These are phyloP conservation scores for Triops longicaudatus DNA, from an alignment of 1,140 invertebrate genomes.

Conservation along the genomic window DNA sequence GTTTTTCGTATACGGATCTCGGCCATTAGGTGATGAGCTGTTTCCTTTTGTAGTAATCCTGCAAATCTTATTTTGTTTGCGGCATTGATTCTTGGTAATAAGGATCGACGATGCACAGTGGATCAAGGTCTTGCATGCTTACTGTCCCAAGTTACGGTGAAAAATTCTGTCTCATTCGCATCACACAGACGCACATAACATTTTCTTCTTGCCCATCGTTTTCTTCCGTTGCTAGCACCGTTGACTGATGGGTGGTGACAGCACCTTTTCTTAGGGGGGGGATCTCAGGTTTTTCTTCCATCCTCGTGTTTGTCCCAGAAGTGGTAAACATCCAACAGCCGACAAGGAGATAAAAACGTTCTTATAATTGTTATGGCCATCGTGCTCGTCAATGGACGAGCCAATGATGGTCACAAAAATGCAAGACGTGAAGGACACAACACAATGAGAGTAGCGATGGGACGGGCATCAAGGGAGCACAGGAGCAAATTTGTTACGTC, in stretches of 20 bases:
- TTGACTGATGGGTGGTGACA: conserved; percentile 8
- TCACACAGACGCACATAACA: not conserved
- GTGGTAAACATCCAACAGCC: conserved; percentile 6
- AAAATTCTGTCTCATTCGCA: not conserved
- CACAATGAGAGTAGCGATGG: not conserved
- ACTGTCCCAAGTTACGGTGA: not conserved
- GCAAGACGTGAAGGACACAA: conserved; percentile 5
- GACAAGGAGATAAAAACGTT: conserved; percentile 5
- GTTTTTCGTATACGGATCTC: conserved; percentile 7
- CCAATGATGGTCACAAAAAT: conserved; percentile 8
- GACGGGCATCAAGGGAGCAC: conserved; percentile 13
- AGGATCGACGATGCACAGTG: conserved; percentile 9
- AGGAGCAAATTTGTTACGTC: conserved; percentile 15
- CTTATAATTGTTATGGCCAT: not conserved
- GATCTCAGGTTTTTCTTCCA: not conserved
- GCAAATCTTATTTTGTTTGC: conserved; percentile 5
- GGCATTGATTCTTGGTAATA: not conserved
- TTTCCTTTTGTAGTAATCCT: not conserved
- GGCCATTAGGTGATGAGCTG: conserved; percentile 6
- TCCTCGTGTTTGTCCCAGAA: not conserved
- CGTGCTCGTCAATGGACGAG: not conserved
- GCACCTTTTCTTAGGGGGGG: not conserved
- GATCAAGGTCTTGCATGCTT: conserved; percentile 1
- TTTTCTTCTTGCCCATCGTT: not conserved
- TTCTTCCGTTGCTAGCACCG: not conserved